Evolutionary conservation across 2,113 vertebrate genomes (phyloP), one percentile per base, ranked within the genome.

Genomic region (Rissa tridactyla): DNA sequence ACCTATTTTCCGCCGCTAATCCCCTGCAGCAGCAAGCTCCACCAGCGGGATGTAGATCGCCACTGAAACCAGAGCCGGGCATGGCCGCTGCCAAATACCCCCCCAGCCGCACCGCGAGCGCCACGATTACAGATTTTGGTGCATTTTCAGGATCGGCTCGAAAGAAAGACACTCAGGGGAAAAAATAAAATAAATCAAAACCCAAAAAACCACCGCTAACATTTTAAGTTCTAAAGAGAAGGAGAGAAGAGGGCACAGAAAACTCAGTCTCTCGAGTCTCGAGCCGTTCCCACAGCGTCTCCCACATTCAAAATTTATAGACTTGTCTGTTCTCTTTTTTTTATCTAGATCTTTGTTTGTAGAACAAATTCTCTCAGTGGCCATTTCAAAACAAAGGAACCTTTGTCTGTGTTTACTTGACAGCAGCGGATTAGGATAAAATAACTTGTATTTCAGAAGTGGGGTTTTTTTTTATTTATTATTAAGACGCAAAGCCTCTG

Each of bases 331-430:
- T 66, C 36, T 34, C 40, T 54, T 70, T 82, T 86, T 82, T 58
- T 72, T 13, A 86, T 84, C 83, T 86, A 27, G 40, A 87, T 90
- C 83, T 91, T 69, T 86, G 72, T 93, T 90, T 91, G 82, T 69
- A 57, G 80, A 94, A 82, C 49, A 84, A 92, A 96, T 95, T 95
- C 66, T 94, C 73, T 68, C 12, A 0, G 81, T 86, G 83, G 70
- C 83, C 49, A 69, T 82, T 89, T 94, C 90, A 93, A 93, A 94
- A 91, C 85, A 91, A 94, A 85, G 90, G 57, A 80, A 85, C 71
- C 51, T 92, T 34, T 91, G 75, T 86, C 81, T 51, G 78, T 71
- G 88, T 92, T 96, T 94, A 95, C 70, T 91, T 94, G 91, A 89
- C 88, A 94, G 95, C 47, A 82, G 54, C 4, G 6, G 90, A 95